A percentile compares a stretch with the other conserved stretches of the same genome.
phyloP scores from a whole-genome alignment of 2,888 invertebrate species.

The Minunthozetes semirufus region DNA sequence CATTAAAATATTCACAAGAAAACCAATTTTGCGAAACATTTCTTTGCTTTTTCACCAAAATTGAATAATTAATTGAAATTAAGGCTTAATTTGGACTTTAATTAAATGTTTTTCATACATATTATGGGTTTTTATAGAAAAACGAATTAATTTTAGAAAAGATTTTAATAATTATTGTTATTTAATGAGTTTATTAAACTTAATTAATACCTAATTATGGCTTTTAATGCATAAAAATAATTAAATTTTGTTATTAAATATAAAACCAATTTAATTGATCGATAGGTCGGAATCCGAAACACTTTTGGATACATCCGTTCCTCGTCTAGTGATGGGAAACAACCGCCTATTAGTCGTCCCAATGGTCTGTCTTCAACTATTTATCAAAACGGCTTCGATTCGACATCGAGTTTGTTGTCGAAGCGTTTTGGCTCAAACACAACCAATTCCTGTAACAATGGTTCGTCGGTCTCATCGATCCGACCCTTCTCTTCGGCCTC shows the following conservation, averaged over 20 bases:
- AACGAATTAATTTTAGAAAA: not conserved
- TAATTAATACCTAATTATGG: not conserved
- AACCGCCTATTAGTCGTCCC: slow-evolving; percentile 77
- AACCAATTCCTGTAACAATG: slow-evolving; percentile 23
- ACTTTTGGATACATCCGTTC: slow-evolving; percentile 93
- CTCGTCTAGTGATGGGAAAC: slow-evolving; percentile 57
- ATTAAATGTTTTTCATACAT: too few species aligned
- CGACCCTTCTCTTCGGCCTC: slow-evolving; percentile 32
- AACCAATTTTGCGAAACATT: too few species aligned
- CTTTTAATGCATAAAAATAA: not conserved
- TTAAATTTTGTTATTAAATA: not conserved
- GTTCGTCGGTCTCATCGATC: slow-evolving; percentile 17
- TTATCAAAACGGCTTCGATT: slow-evolving; percentile 57
- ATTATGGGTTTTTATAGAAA: too few species aligned
- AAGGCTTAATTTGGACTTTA: too few species aligned
- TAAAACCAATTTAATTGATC: not conserved
- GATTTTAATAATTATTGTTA: not conserved
- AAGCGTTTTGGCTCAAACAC: slow-evolving; percentile 37
- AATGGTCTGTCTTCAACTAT: slow-evolving; percentile 50
- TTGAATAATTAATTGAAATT: too few species aligned
- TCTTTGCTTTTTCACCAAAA: too few species aligned
- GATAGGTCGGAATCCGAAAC: slow-evolving; percentile 58
- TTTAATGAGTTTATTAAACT: slow-evolving; percentile 5
- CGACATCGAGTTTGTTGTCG: slow-evolving; percentile 38
- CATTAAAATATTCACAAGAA: too few species aligned